Conservation (phyloP, 2,113 vertebrate genomes). For the Conger conger region DNA sequence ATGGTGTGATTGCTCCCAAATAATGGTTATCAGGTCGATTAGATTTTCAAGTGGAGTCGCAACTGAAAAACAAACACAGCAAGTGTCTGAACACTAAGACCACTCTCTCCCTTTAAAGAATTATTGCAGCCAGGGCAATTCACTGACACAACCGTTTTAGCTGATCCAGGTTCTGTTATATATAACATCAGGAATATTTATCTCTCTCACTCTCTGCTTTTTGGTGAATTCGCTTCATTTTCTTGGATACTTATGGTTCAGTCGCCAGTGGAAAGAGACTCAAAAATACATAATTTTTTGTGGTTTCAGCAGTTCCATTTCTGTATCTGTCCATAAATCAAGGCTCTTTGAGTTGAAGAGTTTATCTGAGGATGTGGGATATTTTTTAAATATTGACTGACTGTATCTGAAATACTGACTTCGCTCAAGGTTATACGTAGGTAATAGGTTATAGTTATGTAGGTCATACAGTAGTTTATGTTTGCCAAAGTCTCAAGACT, state of each 20-base stretch:
- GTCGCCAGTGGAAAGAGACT: neutral
- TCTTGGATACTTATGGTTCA: neutral
- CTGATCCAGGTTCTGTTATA: neutral
- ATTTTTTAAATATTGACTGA: neutral
- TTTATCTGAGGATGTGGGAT: neutral
- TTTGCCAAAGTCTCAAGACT: neutral
- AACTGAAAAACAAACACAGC: too few species aligned
- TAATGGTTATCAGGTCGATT: too few species aligned
- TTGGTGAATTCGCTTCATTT: neutral
- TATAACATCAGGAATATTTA: neutral
- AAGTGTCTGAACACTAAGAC: too few species aligned
- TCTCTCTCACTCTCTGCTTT: neutral
- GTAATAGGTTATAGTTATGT: neutral
- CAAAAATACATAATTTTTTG: too few species aligned
- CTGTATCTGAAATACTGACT: neutral
- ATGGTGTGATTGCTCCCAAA: too few species aligned
- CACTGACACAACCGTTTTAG: too few species aligned
- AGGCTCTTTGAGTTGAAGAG: neutral
- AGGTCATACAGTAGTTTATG: neutral
- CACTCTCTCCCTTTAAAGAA: neutral
- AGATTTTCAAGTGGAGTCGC: too few species aligned
- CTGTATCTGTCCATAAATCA: neutral
- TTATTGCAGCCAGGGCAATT: too few species aligned
- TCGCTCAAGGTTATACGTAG: too few species aligned
- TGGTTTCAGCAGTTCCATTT: neutral